A percentile compares a stretch with the other conserved stretches of the same genome.
Conservation (phyloP, 2,888 invertebrate genomes). For the Chorisops tibialis region DNA sequence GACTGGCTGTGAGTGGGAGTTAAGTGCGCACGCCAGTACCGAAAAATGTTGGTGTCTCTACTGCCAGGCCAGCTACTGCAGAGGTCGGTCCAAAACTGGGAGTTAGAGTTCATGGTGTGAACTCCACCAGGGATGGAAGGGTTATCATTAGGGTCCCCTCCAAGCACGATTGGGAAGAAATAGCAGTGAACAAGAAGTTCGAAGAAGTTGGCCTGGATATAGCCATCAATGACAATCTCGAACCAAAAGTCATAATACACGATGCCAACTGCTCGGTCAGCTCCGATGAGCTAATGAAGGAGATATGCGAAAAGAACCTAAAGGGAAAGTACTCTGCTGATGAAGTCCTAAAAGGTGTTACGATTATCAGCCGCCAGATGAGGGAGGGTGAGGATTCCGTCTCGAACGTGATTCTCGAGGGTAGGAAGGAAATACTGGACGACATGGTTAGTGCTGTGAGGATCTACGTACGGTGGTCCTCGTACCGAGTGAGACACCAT, state of each 20-base stretch:
- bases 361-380: not conserved
- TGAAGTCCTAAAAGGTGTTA: not conserved
- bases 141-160: not conserved
- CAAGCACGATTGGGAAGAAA: too few relatives aligned
- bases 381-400: not conserved
- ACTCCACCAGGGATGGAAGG: not conserved
- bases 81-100: not conserved
- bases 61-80: too few relatives aligned
- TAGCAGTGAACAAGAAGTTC: too few relatives aligned
- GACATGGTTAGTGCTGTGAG: not conserved
- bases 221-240: too few relatives aligned
- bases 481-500: not conserved
- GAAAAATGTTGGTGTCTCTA: too few relatives aligned
- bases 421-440: not conserved
- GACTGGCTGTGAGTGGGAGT: too few relatives aligned
- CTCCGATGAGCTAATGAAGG: not conserved
- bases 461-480: not conserved
- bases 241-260: not conserved
- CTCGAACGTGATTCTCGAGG: not conserved
- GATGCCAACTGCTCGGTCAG: not conserved
- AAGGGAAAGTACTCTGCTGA: not conserved
- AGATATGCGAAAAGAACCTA: not conserved
- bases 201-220: too few relatives aligned
- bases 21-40: too few relatives aligned
- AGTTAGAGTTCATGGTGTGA: not conserved